Evolutionary conservation across 2,888 invertebrate species (phyloP).

Genomic region (Neocrepidodera transversa): DNA sequence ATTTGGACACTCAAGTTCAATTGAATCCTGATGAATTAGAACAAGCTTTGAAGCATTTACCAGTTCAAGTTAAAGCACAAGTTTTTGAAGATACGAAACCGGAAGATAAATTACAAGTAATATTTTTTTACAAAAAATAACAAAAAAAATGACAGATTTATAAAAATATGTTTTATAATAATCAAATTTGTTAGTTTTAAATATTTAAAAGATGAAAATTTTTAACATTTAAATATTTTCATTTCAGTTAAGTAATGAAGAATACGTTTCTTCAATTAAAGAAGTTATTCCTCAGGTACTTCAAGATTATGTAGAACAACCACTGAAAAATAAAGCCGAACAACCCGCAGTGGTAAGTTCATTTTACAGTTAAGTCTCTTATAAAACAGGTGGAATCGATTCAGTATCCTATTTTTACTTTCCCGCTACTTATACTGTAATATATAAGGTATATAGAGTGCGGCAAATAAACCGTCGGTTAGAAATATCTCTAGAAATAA

Average conservation of each 20-base stretch:
- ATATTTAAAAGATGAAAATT: not conserved
- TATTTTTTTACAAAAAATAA: no score
- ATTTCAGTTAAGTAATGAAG: not conserved
- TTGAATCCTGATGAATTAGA: conserved; percentile 41
- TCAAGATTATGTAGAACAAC: not conserved
- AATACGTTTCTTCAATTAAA: not conserved
- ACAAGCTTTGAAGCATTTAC: conserved; percentile 32
- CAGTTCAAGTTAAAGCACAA: conserved; percentile 11
- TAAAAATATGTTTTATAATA: no score
- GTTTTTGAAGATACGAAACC: not conserved
- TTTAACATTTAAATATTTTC: not conserved
- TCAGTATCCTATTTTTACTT: no score
- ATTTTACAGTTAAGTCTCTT: no score
- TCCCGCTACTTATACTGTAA: no score
- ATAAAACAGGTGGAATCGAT: no score
- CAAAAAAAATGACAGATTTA: no score
- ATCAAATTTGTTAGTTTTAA: no score
- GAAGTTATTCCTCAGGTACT: not conserved
- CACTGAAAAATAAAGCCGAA: not conserved
- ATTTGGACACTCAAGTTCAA: conserved; percentile 52
- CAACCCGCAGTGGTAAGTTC: not conserved
- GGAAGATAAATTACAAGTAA: conserved; percentile 14
- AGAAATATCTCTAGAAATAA: no score
- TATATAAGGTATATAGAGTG: no score
- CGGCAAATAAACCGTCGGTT: no score